phyloP scores from a whole-genome alignment of 2,113 vertebrate species.

The Ameiurus melas region DNA sequence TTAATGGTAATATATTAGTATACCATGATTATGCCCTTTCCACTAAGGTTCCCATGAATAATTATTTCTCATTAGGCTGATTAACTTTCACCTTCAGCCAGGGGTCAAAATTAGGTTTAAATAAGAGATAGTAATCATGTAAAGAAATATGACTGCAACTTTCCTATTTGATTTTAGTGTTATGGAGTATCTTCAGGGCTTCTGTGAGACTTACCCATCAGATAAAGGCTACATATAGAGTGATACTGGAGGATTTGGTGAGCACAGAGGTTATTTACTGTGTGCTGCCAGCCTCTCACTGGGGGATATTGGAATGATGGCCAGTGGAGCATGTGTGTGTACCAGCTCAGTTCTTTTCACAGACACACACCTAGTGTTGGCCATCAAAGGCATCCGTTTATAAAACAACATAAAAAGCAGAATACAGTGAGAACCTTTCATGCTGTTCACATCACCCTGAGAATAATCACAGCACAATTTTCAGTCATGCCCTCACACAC shows the following conservation, averaged over 20 bases:
- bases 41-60: slow-evolving; percentile 4
- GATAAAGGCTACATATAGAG: slow-evolving; percentile 40
- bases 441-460: slow-evolving; percentile 12
- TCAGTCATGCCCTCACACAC: neutral
- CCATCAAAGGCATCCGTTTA: slow-evolving; percentile 30
- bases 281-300: slow-evolving; percentile 42
- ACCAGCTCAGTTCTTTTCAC: slow-evolving; percentile 29
- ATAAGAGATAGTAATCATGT: slow-evolving; percentile 20
- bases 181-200: neutral
- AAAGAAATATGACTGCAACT: slow-evolving; percentile 9
- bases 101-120: neutral
- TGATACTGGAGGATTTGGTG: slow-evolving; percentile 17
- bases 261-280: slow-evolving; percentile 50
- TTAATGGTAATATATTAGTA: neutral
- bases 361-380: slow-evolving; percentile 18
- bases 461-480: slow-evolving; percentile 11
- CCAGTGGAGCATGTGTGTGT: slow-evolving; percentile 47
- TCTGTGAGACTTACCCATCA: slow-evolving; percentile 39
- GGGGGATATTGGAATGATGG: slow-evolving; percentile 44
- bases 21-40: neutral
- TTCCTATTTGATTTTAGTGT: slow-evolving; percentile 34
- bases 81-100: slow-evolving; percentile 23
- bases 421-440: neutral
- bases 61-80: slow-evolving; percentile 29
- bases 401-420: slow-evolving; percentile 15